Base-by-base conservation (phyloP, 2,888 invertebrate genomes). In the Smittia aterrima region DNA sequence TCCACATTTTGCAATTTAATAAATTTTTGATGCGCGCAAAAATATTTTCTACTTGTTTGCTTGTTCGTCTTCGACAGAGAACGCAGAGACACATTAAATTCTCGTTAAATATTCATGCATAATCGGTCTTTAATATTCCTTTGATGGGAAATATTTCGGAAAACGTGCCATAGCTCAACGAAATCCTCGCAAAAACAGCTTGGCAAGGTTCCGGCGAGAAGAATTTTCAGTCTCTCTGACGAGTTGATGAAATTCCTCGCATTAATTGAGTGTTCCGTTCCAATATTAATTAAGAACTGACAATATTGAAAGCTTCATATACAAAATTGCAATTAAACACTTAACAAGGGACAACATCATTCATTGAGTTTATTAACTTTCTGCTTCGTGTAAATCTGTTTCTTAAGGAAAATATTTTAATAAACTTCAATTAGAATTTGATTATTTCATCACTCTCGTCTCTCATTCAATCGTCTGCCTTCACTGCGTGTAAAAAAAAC, bases 61-160 rank as follows among this genome's bases (percentile, higher is more conserved):
- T 13, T 47, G 32, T 27, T 16, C 38, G 24, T 18, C 41, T 24
- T 25, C 24, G 22, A 58, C 9, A 22, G 22, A 20, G 70, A n/a
- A 32, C 24, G 38, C 40, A 72, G 62, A 75, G 75, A 75, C 75
- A 75, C 75, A 75, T 75, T 75, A 75, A 74, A 75, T 74, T 75
- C 75, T 62, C 74, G 71, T 75, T 53, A 75, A 75, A 72, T 75
- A 75, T 75, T 74, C 73, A 75, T 72, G 70, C 41, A 58, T 75
- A 74, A 72, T 72, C 62, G 24, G 27, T 38, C 72, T 24, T 62
- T 38, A 70, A 62, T 53, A 74, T 66, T 40, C 74, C 40, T 66
- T 66, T 74, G 74, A 47, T 74, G 70, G 40, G 7, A 22, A 58
- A 58, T 58, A 58, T 58, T 58, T 58, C n/a, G 3, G 18, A 27